These are phyloP conservation scores for Tachuris rubrigastra DNA, from an alignment of 2,113 vertebrate species.

Conservation along the genomic window DNA sequence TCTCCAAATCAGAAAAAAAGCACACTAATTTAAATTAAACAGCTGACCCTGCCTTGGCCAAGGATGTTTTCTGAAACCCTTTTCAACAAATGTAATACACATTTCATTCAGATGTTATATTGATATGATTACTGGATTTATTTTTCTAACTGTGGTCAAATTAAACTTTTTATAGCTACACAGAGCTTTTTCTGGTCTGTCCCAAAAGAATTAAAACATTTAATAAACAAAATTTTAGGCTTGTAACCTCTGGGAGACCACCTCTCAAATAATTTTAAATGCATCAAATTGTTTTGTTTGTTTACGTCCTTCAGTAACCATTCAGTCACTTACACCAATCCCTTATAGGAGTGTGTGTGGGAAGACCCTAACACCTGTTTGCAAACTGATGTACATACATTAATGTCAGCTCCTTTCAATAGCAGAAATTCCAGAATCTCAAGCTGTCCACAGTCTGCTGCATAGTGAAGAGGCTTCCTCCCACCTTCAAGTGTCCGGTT, in stretches of 20 bases:
- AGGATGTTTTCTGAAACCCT: background rate
- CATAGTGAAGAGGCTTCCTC: slow-evolving; percentile 92
- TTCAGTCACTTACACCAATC: background rate
- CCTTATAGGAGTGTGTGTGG: rapidly evolving
- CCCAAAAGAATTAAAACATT: background rate
- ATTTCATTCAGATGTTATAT: background rate
- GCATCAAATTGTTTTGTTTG: background rate
- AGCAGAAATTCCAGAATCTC: slow-evolving; percentile 90
- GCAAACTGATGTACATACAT: slow-evolving; percentile 77
- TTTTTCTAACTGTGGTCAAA: background rate
- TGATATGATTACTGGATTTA: background rate
- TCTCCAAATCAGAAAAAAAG: background rate
- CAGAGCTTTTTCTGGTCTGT: background rate
- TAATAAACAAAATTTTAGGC: background rate
- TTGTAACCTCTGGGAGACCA: background rate
- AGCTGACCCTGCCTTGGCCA: background rate
- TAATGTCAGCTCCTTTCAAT: slow-evolving; percentile 92
- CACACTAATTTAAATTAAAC: background rate
- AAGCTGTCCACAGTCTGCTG: slow-evolving; percentile 89
- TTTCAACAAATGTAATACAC: background rate
- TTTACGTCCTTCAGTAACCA: background rate
- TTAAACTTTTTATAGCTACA: background rate
- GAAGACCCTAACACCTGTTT: background rate
- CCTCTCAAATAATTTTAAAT: background rate
- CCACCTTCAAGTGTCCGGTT: slow-evolving; percentile 90